Conservation (phyloP, 2,888 invertebrate genomes). For the Megastigmus dorsalis region DNA sequence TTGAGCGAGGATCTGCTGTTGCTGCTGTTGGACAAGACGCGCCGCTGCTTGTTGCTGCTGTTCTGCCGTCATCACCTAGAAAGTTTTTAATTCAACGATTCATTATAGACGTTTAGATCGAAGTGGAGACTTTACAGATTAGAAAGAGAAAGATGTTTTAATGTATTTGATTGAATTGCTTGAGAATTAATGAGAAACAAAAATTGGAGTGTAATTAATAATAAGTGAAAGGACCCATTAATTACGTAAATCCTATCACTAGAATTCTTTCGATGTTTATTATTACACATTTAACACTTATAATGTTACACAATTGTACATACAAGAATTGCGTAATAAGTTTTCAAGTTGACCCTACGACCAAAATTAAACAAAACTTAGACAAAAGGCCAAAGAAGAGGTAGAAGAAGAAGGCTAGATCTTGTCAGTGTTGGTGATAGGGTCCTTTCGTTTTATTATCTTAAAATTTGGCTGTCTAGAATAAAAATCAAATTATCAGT, state of each 20-base stretch:
- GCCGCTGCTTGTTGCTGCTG: constrained; percentile 64
- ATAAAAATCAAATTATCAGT: constrained; percentile 47
- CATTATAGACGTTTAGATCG: too few relatives aligned
- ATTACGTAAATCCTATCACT: constrained; percentile 48
- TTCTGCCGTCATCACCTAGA: constrained; percentile 66
- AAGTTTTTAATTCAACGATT: too few relatives aligned
- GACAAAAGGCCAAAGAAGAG: constrained; percentile 41
- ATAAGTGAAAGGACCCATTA: constrained; percentile 41
- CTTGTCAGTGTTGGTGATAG: constrained; percentile 50
- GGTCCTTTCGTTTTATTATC: constrained; percentile 41
- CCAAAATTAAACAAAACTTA: constrained; percentile 40
- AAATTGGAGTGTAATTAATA: constrained; percentile 20
- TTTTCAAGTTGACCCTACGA: constrained; percentile 44
- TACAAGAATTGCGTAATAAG: constrained; percentile 33
- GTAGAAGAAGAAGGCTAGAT: constrained; percentile 45
- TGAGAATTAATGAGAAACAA: neutral
- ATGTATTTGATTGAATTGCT: neutral
- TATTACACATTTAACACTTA: constrained; percentile 44
- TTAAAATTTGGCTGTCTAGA: constrained; percentile 46
- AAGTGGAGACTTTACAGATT: too few relatives aligned
- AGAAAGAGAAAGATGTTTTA: neutral
- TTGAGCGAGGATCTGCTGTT: constrained; percentile 69
- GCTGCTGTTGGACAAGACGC: constrained; percentile 63
- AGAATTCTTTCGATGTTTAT: constrained; percentile 24
- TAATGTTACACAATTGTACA: constrained; percentile 45